Evolutionary conservation across 2,888 invertebrate species (phyloP), one percentile per base, ranked within the genome.

Genomic region (Mythimna albipuncta): DNA sequence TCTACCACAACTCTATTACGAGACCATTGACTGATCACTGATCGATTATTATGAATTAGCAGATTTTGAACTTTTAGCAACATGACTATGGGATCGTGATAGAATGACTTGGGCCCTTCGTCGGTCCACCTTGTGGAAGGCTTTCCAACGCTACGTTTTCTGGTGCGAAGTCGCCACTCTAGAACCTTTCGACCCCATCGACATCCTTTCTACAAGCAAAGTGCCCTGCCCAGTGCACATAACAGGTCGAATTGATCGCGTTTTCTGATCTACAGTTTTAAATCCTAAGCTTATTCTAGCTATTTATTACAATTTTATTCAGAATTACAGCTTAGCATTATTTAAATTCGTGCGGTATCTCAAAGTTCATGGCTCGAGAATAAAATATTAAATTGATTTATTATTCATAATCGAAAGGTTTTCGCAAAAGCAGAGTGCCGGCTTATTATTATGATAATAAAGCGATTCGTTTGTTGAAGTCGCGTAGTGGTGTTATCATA

Each of bases 321-420:
- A 62, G 16, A 52, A 19, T 57, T 35, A 64, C 13, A 66, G 19
- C 21, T 71, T 57, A 21, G 72, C n/a, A 59, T 26, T 64, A 32
- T 57, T 66, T 35, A 69, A 55, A 59, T 59, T 26, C 44, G n/a
- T 11, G 41, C 47, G 52, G 47, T 67, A 64, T 35, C 44, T 57
- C 44, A 67, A 67, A 68, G 66, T 70, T 79, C 70, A 79, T 75
- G 70, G 75, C 16, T 35, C 16, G n/a, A 32, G 21, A 35, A 50
- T 47, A 1, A 47, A 62, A 58, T 47, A 69, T 26, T 57, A 54
- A 38, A 77, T 54, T 3, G 11, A 65, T 44, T 55, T 41, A 61
- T 32, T 59, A 41, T 57, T 52, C 26, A 57, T 35, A 19, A 11
- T 55, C 11, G 50, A 59, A 50, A 50, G 19, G 3, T 63, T 74